phyloP scores from a whole-genome alignment of 2,888 invertebrate species.

The Isoperla grammatica region DNA sequence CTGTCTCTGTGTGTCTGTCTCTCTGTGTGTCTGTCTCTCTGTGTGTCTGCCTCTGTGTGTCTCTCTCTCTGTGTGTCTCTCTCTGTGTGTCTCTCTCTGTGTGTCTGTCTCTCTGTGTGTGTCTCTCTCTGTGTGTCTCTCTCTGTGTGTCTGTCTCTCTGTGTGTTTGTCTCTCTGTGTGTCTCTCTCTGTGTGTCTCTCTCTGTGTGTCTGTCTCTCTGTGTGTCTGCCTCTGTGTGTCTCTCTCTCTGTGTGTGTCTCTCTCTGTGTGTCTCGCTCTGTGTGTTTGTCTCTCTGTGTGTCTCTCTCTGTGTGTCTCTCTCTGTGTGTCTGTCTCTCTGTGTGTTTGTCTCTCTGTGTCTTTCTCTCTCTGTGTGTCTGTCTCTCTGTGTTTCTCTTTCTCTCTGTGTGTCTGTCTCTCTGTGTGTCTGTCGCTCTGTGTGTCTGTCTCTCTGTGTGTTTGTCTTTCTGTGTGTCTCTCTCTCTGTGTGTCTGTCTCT shows the following conservation, averaged over 20 bases:
- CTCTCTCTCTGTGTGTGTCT: slow-evolving; percentile 46
- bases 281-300: slow-evolving; percentile 38
- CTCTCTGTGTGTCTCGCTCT: slow-evolving; percentile 49
- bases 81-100: slow-evolving; percentile 8
- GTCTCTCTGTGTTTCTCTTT: too few relatives aligned
- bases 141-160: not conserved
- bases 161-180: not conserved
- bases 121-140: not conserved
- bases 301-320: slow-evolving; percentile 3
- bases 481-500: slow-evolving; percentile 12
- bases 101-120: slow-evolving; percentile 15
- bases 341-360: too few relatives aligned
- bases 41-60: not conserved
- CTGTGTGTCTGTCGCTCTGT: slow-evolving; percentile 1
- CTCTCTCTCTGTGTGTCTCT: not conserved
- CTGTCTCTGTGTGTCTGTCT: too few relatives aligned
- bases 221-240: slow-evolving; percentile 45
- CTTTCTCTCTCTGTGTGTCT: too few relatives aligned
- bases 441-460: slow-evolving; percentile 2
- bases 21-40: slow-evolving; percentile 11
- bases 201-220: slow-evolving; percentile 6
- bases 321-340: not conserved
- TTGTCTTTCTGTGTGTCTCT: slow-evolving; percentile 5
- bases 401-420: not conserved
- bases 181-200: slow-evolving; percentile 8